Evolutionary conservation across 2,797 vertebrate species (phyloP), one percentile per base, ranked within the genome.

Genomic region (Aratinga solstitialis): DNA sequence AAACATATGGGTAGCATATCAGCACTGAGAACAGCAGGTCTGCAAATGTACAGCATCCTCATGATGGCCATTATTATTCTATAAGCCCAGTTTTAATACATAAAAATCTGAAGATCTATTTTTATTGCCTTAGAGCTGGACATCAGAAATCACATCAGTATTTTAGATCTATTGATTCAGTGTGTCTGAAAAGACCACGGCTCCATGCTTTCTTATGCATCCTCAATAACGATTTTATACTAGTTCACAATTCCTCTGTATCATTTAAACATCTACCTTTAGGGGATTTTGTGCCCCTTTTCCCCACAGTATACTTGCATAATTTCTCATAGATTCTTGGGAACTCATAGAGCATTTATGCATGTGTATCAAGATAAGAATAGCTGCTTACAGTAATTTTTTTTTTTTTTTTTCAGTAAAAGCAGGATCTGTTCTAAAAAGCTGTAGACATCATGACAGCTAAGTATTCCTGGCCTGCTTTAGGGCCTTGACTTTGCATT

Each of bases 141-240:
- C 82, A 95, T 89, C 34, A 92, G 84, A 96, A 94, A 95, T 58
- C 81, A 80, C 71, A 90, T 96, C 45, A 94, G 75, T 40, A 51
- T 90, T 83, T 88, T 38, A 90, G 61, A 67, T 72, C 42, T 72
- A 53, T 94, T 63, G 63, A 7, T 61, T 81, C 74, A 40, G 15
- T 59, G 24, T 45, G 51, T 76, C 73, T 94, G 78, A 89, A 95
- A 74, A 56, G 71, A 32, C 29, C 27, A 89, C 0, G 1, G n/a
- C 47, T 80, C 69, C 34, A 21, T 19, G 13, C 38, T 68, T 40
- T 83, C 59, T 91, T 59, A 36, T 11, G 15, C 23, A 36, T 36
- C 10, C n/a, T 87, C 42, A 71, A 10, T 71, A 82, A 82, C 51
- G 71, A 92, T 77, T 17, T 84, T 6, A 42, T 51, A 58, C 20